Evolutionary conservation across 2,797 vertebrate species (phyloP), one percentile per base, ranked within the genome.

Genomic region (Sebastes taczanowskii): DNA sequence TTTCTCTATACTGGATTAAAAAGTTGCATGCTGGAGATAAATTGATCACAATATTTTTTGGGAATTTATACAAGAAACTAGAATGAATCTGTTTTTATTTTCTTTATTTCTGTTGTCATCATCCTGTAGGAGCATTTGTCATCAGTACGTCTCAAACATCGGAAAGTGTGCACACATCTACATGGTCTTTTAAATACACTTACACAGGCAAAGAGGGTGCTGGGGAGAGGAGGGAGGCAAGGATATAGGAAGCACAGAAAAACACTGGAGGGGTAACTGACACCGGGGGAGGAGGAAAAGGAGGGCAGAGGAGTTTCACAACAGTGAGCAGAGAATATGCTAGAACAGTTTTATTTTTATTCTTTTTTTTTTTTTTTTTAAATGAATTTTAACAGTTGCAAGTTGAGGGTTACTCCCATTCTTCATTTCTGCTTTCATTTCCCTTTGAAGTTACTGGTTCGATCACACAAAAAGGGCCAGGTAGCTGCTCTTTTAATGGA

Each of bases 131-230:
- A 94, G 91, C 91, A 88, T 95, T 94, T 96, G 92, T 96, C 93
- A 95, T 95, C 95, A 91, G 89, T 91, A 92, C 66, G 79, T 92
- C 92, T 94, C 88, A 96, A 94, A 95, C 97, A 96, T 92, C 78
- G 93, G 91, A 95, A 94, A 88, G 95, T 92, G 95, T 96, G 97
- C 97, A 97, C 96, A 97, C 95, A 96, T 97, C 97, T 97, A 94
- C 90, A 93, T 86, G 85, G 74, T 92, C 79, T 91, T 96, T 97
- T 96, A 96, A 97, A 97, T 97, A 97, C 97, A 96, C 95, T 96
- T 97, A 97, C 96, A 97, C 94, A 96, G 90, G 91, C 91, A 90
- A 78, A 73, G 32, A 30, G 3, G 71, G 73, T 74, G 35, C 6
- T 1, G 22, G 59, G 55, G 93, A 84, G 93, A 84, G 32, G 59